Conservation (phyloP, 2,113 vertebrate genomes). For the Chamaea fasciata region DNA sequence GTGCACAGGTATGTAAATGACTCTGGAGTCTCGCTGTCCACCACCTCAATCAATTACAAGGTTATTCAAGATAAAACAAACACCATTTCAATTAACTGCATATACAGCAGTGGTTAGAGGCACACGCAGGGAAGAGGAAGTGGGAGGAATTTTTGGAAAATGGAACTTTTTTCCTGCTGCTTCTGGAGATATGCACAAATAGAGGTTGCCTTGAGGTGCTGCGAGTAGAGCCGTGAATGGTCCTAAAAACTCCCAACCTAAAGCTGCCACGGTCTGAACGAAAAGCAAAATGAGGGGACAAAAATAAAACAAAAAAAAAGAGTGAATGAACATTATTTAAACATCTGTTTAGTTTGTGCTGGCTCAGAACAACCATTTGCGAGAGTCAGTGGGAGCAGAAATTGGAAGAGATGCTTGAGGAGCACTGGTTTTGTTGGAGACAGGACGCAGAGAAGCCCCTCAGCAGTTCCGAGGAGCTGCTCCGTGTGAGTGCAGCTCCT, state of each 20-base stretch:
- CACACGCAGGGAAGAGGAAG: constrained; percentile 51
- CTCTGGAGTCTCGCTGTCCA: constrained; percentile 61
- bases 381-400: neutral
- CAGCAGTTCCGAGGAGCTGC: neutral
- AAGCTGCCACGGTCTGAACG: neutral
- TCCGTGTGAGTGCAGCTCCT: rapidly evolving
- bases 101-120: constrained; percentile 29
- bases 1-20: constrained; percentile 65
- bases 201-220: constrained; percentile 34
- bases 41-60: constrained; percentile 49
- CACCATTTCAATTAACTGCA: constrained; percentile 58
- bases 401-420: neutral
- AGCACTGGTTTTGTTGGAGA: neutral
- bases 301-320: neutral
- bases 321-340: neutral
- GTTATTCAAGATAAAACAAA: constrained; percentile 68
- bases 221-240: neutral
- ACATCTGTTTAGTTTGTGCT: neutral
- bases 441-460: neutral
- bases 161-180: constrained; percentile 13
- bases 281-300: neutral
- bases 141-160: constrained; percentile 48
- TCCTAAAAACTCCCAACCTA: neutral
- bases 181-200: constrained; percentile 30
- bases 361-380: neutral